Evolutionary conservation across 2,888 invertebrate genomes (phyloP), one percentile per base, ranked within the genome.

Genomic region (Rhabditophanes sp.): DNA sequence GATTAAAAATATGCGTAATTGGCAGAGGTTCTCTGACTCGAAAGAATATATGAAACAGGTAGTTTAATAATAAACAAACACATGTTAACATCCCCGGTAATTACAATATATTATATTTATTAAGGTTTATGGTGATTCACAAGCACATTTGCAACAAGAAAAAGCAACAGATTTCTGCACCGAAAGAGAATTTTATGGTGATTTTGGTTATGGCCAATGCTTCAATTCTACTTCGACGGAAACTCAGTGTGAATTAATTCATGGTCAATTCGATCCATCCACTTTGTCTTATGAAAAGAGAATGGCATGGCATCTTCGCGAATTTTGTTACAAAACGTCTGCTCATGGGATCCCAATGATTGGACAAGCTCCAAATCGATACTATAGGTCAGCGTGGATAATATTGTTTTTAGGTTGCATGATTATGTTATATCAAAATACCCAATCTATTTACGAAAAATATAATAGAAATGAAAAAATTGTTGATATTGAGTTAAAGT

Each of bases 331-430:
- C 35, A 58, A 58, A 37, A 58, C 58, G 1, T 56, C 58, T 1
- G 54, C 56, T 33, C 58, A 58, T 25, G 58, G 58, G 11, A 58
- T 58, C 37, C 56, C 56, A 1, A 56, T 56, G 57, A 56, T 58
- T 30, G 56, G 58, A 12, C 51, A 58, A 36, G 58, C 58, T 2
- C 54, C 54, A 4, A 58, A 58, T 30, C 37, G 42, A 6, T 50
- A 48, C 27, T 56, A 58, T 35, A 39, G 55, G 49, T 53, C 22
- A 9, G 21, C 22, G 2, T 59, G 59, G 59, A 42, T 56, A 1
- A 23, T 47, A 24, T 31, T 59, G 2, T 59, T 57, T 22, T 33
- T 52, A n/a, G 44, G 47, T 3, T 59, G 59, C 33, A 46, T 56
- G 46, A 37, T 41, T 16, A 56, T 56, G 55, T 37, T 59, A 4